Percentiles rank a stretch among this genome's conserved stretches.
These are phyloP conservation scores for Eristalis tenax DNA, from an alignment of 2,888 invertebrate genomes.

Conservation along the genomic window DNA sequence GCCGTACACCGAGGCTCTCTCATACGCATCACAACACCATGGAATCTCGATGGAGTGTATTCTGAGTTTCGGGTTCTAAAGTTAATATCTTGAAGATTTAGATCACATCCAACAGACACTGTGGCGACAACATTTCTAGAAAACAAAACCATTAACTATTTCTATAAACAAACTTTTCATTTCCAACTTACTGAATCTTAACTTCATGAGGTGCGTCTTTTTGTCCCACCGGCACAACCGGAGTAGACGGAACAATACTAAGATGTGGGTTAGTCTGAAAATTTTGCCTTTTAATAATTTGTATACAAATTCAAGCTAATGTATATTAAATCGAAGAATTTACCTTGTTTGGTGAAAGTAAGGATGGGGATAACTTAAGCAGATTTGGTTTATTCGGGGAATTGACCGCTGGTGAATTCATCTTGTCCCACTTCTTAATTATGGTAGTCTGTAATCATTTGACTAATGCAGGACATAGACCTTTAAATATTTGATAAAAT, in stretches of 20 bases:
- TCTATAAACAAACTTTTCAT: neutral
- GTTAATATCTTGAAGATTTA: conserved; percentile 89
- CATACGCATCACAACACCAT: conserved; percentile 92
- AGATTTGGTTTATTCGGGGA: conserved; percentile 14
- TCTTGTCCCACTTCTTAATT: neutral
- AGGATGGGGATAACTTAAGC: conserved; percentile 3
- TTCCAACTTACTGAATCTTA: conserved; percentile 83
- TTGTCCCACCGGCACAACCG: conserved; percentile 83
- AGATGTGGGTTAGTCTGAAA: conserved; percentile 76
- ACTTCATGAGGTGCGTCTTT: conserved; percentile 84
- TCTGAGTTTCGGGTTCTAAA: conserved; percentile 91
- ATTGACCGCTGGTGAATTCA: conserved; percentile 25
- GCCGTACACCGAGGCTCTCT: conserved; percentile 89
- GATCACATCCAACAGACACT: conserved; percentile 87
- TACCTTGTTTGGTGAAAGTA: conserved; percentile 57
- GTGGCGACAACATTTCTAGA: conserved; percentile 91
- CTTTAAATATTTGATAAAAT: neutral
- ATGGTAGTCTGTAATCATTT: neutral
- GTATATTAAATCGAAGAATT: neutral
- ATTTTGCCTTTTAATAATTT: neutral
- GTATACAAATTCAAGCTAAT: neutral
- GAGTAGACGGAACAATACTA: conserved; percentile 80
- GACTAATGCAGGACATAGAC: neutral
- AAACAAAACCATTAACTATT: neutral
- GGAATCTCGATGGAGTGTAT: conserved; percentile 91